Base-by-base conservation (phyloP, 1,140 invertebrate species). In the Drosophila mayri region DNA sequence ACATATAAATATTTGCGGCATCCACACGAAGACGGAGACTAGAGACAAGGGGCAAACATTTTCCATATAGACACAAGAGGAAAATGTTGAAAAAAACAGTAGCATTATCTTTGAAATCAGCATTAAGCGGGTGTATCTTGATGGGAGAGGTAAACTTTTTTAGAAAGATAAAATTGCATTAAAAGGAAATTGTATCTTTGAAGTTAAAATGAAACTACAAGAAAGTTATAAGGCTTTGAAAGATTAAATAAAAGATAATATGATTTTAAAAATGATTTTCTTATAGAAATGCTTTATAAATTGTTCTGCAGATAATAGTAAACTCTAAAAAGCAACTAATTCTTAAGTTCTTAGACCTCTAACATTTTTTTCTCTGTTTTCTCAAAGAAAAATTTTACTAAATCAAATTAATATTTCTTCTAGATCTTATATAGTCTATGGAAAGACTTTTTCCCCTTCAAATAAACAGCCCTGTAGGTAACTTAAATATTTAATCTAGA, bases 1-100 rank as follows among this genome's bases (percentile, higher is more conserved):
- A 71, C 54, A 57, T 49, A 77, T 64, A 77, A 77, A 77, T 77
- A 77, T 77, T 77, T 77, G 73, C 67, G 74, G 63, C 74, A 76
- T 76, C 63, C 73, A 68, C 73, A 61, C 14, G 8, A 20, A 22
- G 43, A 22, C 49, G 18, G 46, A 49, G 46, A 47, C 44, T 22
- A n/a, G 8, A 47, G 41, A 78, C 75, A 50, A 70, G 62, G 63
- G 49, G 43, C 73, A 81, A 66, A 77, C 78, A 86, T 83, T 67
- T 74, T 37, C 60, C 40, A 38, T 11, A 44, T 43, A 32, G 32
- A 54, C 22, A 75, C 66, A 61, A 62, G 18, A 46, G 58, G 65
- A 70, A 70, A 40, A 55, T 37, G 30, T 44, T 20, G 37, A 22
- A 25, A 50, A 65, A 76, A 76, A 63, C 61, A 77, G 75, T 77